Evolutionary conservation across 2,113 vertebrate species (phyloP), one percentile per base, ranked within the genome.

Genomic region (Oriolus oriolus): DNA sequence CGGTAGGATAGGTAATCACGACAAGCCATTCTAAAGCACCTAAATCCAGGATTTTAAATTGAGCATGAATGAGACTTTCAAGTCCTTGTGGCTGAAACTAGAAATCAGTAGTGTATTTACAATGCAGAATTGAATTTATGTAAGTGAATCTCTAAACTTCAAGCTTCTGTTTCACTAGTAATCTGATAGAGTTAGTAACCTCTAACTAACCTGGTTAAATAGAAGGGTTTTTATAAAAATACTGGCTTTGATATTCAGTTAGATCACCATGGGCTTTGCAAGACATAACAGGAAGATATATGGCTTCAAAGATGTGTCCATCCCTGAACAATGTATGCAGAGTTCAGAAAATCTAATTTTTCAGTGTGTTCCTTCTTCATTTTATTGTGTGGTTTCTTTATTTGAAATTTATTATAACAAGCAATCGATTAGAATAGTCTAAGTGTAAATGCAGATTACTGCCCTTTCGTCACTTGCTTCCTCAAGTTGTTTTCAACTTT

Each of bases 1-100:
- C 16, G 2, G 77, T 84, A 94, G 92, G 96, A 84, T 97, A 93
- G 82, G 65, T 96, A 98, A 96, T 96, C 96, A 84, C 2, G 3
- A 81, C 83, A 94, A 91, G 76, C 50, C 90, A 89, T 80, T 92
- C 63, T 84, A 94, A 95, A 93, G 71, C 49, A 94, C 69, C 61
- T 83, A 94, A 95, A 78, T 65, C 45, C 50, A 61, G 41, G 77
- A 30, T 68, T 94, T 96, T 84, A 90, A 91, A 96, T 83, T 79
- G 88, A 89, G 57, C 52, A 63, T 73, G 94, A 95, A 74, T 54
- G 59, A 88, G 76, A 33, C 86, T 85, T 86, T 91, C 77, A 88
- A 59, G 79, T 50, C 39, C 64, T 63, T 79, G 45, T 75, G 70
- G 44, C 27, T 45, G 54, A 70, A 86, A 90, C 52, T 53, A 56